A percentile compares a stretch with the other conserved stretches of the same genome.
These are phyloP conservation scores for Rhincodon typus DNA, from an alignment of 2,797 vertebrate genomes.

Conservation along the genomic window DNA sequence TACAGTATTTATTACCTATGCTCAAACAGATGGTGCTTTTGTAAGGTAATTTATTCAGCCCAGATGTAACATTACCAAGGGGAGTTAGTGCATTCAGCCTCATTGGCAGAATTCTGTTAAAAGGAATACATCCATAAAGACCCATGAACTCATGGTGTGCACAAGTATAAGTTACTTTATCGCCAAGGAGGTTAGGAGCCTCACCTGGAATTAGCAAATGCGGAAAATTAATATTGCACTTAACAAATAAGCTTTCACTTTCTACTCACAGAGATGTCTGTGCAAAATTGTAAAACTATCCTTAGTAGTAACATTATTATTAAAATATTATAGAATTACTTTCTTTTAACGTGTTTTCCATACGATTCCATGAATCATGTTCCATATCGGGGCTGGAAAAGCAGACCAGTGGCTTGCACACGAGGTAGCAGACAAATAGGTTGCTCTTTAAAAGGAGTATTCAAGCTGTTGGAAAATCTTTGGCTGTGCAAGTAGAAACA, in stretches of 20 bases:
- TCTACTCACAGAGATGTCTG: background rate
- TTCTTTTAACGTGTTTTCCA: background rate
- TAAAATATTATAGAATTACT: background rate
- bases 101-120: background rate
- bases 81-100: background rate
- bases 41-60: background rate
- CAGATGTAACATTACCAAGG: background rate
- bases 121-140: background rate
- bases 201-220: background rate
- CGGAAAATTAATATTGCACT: background rate
- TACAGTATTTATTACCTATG: constrained; percentile 27
- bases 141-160: background rate
- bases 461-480: background rate
- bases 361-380: background rate
- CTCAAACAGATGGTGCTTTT: constrained; percentile 30
- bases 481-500: background rate
- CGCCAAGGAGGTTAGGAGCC: background rate
- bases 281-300: background rate
- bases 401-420: background rate
- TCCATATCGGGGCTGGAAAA: background rate
- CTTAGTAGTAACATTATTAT: background rate
- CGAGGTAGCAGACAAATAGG: background rate
- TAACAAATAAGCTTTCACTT: background rate
- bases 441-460: background rate
- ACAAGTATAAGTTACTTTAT: background rate